phyloP scores from a whole-genome alignment of 2,797 vertebrate genomes.

The Sparus aurata region DNA sequence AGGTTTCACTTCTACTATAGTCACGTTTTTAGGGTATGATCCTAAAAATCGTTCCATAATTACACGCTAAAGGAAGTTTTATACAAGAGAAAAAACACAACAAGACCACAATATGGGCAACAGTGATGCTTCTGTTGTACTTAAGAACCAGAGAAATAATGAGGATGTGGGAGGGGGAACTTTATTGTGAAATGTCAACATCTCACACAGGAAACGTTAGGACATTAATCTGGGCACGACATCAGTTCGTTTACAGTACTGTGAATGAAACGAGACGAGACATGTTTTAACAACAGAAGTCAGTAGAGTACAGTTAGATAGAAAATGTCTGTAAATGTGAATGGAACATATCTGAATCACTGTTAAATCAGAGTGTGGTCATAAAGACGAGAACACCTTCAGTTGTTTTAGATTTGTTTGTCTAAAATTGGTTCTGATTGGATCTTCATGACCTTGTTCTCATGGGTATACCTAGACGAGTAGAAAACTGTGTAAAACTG shows the following conservation, averaged over 20 bases:
- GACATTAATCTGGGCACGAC: conserved; percentile 17
- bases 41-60: not conserved
- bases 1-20: conserved; percentile 7
- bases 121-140: conserved; percentile 2
- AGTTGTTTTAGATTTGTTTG: not conserved
- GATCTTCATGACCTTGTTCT: not conserved
- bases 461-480: not conserved
- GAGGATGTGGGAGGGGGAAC: conserved; percentile 77
- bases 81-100: conserved; percentile 6
- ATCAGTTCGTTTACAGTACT: not conserved
- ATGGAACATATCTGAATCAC: not conserved
- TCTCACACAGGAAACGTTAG: conserved; percentile 40
- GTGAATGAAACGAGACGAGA: not conserved
- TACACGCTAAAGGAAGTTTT: not conserved
- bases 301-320: not conserved
- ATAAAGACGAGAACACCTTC: not conserved
- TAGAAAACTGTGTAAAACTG: not conserved
- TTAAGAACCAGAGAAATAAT: conserved; percentile 32
- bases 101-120: conserved; percentile 24
- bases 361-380: not conserved
- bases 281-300: conserved; percentile 1
- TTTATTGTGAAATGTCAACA: conserved; percentile 71
- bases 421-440: not conserved
- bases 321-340: not conserved
- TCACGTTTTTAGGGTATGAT: not conserved